Base-by-base conservation (phyloP, 2,113 vertebrate genomes). In the Cnemophilus loriae region DNA sequence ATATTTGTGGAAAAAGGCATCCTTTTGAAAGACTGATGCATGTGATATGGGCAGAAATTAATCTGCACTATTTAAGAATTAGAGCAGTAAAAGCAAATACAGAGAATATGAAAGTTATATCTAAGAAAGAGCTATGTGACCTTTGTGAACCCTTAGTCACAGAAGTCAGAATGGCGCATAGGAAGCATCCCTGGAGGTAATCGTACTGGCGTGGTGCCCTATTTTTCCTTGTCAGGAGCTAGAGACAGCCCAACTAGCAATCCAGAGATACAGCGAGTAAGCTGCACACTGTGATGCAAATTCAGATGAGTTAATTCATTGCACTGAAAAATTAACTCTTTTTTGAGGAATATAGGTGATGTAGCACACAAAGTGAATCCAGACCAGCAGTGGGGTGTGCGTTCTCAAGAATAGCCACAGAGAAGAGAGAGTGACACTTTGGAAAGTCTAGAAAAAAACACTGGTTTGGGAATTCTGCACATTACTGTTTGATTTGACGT, bases 151-250 rank as follows among this genome's bases (percentile, higher is more conserved):
- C 71, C 35, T 80, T 67, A 71, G 71, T 56, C 82, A 46, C 60
- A 86, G 37, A 90, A 83, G 47, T 32, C 64, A 60, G 37, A 92
- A 59, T 42, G 60, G 56, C 42, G 77, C 37, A 59, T 37, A 52
- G 56, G 67, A 89, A 84, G 44, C 41, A 79, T 56, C 80, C 69
- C 77, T 84, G 87, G 52, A 92, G 73, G 57, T 86, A 89, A 78
- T 70, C 5, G 5, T 46, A 52, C 52, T 56, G 56, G 79, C 89
- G 47, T 56, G 52, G 56, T 87, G 83, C 80, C 92, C 65, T 90
- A 13, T 84, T 97, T 95, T 75, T 90, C 49, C 64, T 94, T 78
- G 71, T 85, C 90, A 90, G 60, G 83, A 87, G 68, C 67, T 87
- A 86, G 37, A 83, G 67, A 57, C 73, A 78, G 76, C 33, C 52